Base-by-base conservation (phyloP, 2,888 invertebrate genomes). In the Caenorhabditis doughertyi region DNA sequence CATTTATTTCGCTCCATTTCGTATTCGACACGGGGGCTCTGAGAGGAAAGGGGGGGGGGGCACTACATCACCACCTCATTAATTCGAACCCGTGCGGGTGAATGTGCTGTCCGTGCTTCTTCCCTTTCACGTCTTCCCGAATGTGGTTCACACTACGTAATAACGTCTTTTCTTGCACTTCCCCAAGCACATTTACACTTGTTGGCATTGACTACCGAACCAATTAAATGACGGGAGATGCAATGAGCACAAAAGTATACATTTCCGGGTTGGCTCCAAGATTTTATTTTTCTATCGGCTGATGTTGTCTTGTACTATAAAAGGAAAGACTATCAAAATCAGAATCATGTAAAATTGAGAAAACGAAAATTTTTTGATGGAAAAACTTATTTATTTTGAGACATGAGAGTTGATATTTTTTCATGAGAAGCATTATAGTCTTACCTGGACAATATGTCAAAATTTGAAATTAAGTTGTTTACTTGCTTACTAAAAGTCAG, bases 1-100 rank as follows among this genome's bases (percentile, higher is more conserved):
- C 80, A 72, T 73, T 58, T 60, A 72, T 73, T 73, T 80, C 53
- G 68, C 73, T 80, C 68, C 80, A 80, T 80, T 80, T 80, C 72
- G 68, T 80, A 73, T 80, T 80, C 73, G 68, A 73, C 80, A 64
- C 47, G 23, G 58, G 56, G 44, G 47, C 56, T 44, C 39, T 32
- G 47, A n/a, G 21, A 11, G 49, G 29, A 9, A 9, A 18, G 25
- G 42, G 67, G 7, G 65, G 8, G 35, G 2, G 32, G 18, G 32
- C n/a, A 21, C 55, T 56, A 13, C 60, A n/a, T 27, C 49, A 32
- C 51, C 80, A 80, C 73, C 80, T 80, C 80, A 73, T 80, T 80
- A 80, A 80, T 80, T 80, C 62, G 58, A 42, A 44, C 64, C 77
- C 55, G 49, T 42, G 68, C 9, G 68, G 47, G 49, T 53, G 32